A percentile compares a stretch with the other conserved stretches of the same genome.
phyloP scores from a whole-genome alignment of 2,113 vertebrate genomes.

The Corythoichthys haematopterus region DNA sequence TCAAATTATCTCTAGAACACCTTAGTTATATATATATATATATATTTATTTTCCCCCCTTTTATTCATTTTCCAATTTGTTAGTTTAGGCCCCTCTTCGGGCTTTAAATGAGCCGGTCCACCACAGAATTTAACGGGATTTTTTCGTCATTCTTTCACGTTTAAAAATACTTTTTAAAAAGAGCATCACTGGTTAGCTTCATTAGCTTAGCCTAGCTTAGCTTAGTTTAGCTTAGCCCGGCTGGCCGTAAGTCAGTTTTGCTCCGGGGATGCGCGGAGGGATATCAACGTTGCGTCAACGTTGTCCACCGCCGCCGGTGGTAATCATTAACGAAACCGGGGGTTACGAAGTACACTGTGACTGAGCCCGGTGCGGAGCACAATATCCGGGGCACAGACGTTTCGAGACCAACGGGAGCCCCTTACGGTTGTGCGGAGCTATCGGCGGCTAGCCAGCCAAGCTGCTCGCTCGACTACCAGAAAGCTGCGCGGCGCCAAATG shows the following conservation, averaged over 20 bases:
- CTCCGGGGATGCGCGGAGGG: not conserved
- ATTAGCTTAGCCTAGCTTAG: slow-evolving; percentile 18
- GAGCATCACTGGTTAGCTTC: slow-evolving; percentile 9
- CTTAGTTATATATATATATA: too few species aligned
- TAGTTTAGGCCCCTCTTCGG: not conserved
- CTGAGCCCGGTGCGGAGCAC: not conserved
- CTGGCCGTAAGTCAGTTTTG: slow-evolving; percentile 4
- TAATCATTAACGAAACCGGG: slow-evolving; percentile 15
- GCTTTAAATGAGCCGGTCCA: not conserved
- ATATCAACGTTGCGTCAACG: not conserved
- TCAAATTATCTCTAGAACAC: not conserved
- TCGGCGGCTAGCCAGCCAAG: slow-evolving; percentile 10
- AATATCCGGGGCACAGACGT: not conserved
- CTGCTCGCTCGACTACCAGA: not conserved
- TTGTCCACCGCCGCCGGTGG: not conserved
- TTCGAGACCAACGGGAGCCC: not conserved
- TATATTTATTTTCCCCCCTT: not conserved
- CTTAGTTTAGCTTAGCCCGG: slow-evolving; percentile 13
- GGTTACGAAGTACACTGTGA: slow-evolving; percentile 6
- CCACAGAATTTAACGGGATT: not conserved
- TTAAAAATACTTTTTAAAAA: not conserved
- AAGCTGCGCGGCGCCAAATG: slow-evolving; percentile 26
- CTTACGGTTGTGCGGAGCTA: not conserved
- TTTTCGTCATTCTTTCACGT: not conserved
- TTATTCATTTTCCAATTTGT: not conserved